A percentile compares a stretch with the other conserved stretches of the same genome.
These are phyloP conservation scores for Haemorhous mexicanus DNA, from an alignment of 2,113 vertebrate species.

Conservation along the genomic window DNA sequence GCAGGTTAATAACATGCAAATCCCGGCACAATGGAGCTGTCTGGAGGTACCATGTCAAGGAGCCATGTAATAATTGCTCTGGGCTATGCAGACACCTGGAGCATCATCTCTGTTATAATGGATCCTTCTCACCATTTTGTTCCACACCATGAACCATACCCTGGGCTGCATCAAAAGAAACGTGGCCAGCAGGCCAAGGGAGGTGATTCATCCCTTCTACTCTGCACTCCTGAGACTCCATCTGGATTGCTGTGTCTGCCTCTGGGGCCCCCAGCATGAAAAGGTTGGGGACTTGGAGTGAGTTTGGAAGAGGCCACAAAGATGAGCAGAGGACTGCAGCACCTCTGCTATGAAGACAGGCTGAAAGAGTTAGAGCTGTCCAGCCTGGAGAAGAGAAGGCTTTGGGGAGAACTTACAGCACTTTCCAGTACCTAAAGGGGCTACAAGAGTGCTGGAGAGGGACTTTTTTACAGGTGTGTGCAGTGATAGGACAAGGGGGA, in stretches of 20 bases:
- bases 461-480: not conserved
- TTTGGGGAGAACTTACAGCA: not conserved
- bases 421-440: not conserved
- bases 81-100: not conserved
- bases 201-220: not conserved
- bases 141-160: not conserved
- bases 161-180: not conserved
- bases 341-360: not conserved
- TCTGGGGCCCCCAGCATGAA: not conserved
- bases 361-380: not conserved
- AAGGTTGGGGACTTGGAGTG: not conserved
- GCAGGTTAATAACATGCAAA: conserved; percentile 46
- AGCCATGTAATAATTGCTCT: not conserved
- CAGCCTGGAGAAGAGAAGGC: not conserved
- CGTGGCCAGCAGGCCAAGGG: accelerated
- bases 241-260: not conserved
- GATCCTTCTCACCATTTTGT: conserved; percentile 3
- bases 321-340: not conserved
- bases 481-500: not conserved
- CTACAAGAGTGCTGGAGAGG: not conserved
- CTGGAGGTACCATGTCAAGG: conserved; percentile 16
- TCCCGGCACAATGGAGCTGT: conserved; percentile 12
- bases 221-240: not conserved
- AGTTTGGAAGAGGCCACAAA: not conserved
- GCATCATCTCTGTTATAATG: not conserved